A percentile compares a stretch with the other conserved stretches of the same genome.
Evolutionary conservation across 2,797 vertebrate species (phyloP).

Genomic region (Paedocypris micromegethes): DNA sequence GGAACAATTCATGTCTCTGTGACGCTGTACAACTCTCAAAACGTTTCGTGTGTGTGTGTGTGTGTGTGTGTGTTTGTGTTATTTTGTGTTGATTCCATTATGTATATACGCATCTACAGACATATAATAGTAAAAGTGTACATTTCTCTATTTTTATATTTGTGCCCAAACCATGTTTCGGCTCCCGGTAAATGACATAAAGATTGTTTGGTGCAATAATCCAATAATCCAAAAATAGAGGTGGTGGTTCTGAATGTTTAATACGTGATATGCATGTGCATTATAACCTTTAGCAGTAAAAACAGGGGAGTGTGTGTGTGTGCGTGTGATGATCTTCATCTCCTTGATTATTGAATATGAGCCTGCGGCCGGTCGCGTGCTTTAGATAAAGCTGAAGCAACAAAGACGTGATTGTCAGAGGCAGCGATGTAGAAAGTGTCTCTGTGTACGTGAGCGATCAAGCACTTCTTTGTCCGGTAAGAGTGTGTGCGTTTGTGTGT

Average conservation of each 20-base stretch:
- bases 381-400: conserved; percentile 27
- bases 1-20: conserved; percentile 50
- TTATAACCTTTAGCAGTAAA: too few species aligned
- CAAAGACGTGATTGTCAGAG: conserved; percentile 38
- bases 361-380: conserved; percentile 10
- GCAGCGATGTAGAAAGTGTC: conserved; percentile 13
- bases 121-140: too few species aligned
- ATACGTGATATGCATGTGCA: too few species aligned
- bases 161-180: too few species aligned
- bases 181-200: too few species aligned
- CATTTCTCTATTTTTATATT: too few species aligned
- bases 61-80: too few species aligned
- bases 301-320: conserved; percentile 40
- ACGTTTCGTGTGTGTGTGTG: conserved; percentile 40
- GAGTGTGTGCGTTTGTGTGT: not conserved
- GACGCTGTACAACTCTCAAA: conserved; percentile 40
- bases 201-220: too few species aligned
- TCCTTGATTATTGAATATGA: conserved; percentile 17
- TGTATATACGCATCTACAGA: too few species aligned
- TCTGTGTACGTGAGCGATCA: conserved; percentile 13
- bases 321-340: not conserved
- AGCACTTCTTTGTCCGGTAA: conserved; percentile 1
- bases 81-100: too few species aligned
- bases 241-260: too few species aligned
- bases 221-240: too few species aligned